Percentiles rank a stretch among this genome's conserved stretches.
phyloP scores from a whole-genome alignment of 2,888 invertebrate species.

The Acronicta psi region DNA sequence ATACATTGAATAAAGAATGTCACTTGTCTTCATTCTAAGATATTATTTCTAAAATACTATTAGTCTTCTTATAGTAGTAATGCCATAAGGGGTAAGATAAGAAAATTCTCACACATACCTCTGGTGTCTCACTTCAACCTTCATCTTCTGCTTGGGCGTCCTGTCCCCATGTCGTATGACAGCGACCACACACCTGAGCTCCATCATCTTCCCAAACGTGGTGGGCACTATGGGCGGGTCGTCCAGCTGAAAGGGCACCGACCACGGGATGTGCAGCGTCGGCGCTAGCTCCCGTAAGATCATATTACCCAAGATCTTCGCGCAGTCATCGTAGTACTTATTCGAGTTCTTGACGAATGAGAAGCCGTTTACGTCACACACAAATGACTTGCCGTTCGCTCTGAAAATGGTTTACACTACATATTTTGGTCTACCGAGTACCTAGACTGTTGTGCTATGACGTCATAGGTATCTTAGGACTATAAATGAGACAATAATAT shows the following conservation, averaged over 20 bases:
- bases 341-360: conserved; percentile 99
- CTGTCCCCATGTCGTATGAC: conserved; percentile 99
- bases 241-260: conserved; percentile 98
- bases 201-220: conserved; percentile 99
- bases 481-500: too few species aligned
- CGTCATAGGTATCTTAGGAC: not conserved
- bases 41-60: too few species aligned
- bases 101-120: conserved; percentile 90
- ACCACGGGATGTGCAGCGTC: conserved; percentile 98
- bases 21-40: not conserved
- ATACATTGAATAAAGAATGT: not conserved
- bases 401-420: conserved; percentile 78
- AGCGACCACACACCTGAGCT: conserved; percentile 97
- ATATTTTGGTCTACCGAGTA: too few species aligned
- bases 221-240: conserved; percentile 99
- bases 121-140: conserved; percentile 98
- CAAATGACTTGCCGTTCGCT: conserved; percentile 99
- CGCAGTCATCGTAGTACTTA: conserved; percentile 99
- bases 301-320: conserved; percentile 99
- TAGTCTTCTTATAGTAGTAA: too few species aligned
- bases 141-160: conserved; percentile 99
- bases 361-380: conserved; percentile 99
- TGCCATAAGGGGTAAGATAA: not conserved
- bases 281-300: conserved; percentile 98
- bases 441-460: not conserved